These are phyloP conservation scores for Hiodon alosoides DNA, from an alignment of 2,113 vertebrate genomes.

Conservation along the genomic window DNA sequence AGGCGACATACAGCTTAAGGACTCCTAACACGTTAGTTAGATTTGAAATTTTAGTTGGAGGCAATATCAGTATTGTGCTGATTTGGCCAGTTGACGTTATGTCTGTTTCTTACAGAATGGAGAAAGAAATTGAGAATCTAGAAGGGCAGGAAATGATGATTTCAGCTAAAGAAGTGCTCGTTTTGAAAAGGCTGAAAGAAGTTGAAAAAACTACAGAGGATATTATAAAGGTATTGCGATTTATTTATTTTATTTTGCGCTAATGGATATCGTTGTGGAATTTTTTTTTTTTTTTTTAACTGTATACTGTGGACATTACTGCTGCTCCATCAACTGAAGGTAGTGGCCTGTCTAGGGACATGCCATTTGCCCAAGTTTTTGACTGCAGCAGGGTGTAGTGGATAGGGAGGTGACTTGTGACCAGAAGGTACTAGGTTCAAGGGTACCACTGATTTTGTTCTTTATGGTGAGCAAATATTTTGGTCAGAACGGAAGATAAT, in stretches of 20 bases:
- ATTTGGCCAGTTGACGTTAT: not conserved
- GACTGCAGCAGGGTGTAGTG: not conserved
- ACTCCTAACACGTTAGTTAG: too few species aligned
- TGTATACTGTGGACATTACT: too few species aligned
- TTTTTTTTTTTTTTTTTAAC: too few species aligned
- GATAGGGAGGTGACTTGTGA: too few species aligned
- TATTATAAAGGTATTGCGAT: constrained; percentile 81
- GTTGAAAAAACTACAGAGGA: constrained; percentile 86
- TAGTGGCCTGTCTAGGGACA: not conserved
- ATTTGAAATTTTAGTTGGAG: not conserved
- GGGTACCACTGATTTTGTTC: too few species aligned
- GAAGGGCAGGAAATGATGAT: constrained; percentile 80
- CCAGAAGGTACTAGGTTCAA: too few species aligned
- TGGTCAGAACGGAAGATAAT: not conserved
- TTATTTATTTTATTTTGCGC: not conserved
- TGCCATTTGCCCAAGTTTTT: not conserved
- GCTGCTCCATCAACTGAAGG: not conserved
- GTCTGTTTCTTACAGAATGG: constrained; percentile 64
- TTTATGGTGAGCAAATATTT: too few species aligned
- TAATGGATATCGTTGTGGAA: not conserved
- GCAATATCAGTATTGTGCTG: not conserved
- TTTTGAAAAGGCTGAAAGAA: constrained; percentile 82
- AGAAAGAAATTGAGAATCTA: constrained; percentile 78
- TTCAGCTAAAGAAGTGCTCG: constrained; percentile 74
- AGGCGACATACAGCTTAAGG: too few species aligned